phyloP scores from a whole-genome alignment of 2,113 vertebrate species.

The Rhinolophus ferrumequinum region DNA sequence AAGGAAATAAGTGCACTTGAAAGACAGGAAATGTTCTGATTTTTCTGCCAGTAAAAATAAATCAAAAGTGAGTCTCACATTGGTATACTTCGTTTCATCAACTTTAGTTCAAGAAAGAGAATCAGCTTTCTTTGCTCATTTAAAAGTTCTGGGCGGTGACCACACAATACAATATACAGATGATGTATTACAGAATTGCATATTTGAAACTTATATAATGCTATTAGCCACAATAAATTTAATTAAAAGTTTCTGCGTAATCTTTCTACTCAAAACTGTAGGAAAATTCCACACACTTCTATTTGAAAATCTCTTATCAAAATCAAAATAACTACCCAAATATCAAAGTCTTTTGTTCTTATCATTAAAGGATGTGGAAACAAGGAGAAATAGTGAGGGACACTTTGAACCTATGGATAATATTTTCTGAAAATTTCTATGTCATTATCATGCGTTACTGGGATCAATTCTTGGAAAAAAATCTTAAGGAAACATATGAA shows the following conservation, averaged over 20 bases:
- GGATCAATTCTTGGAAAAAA: not conserved
- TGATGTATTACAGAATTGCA: too few species aligned
- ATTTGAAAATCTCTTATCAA: conserved; percentile 31
- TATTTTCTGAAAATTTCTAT: not conserved
- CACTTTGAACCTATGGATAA: not conserved
- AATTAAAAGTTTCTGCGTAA: not conserved
- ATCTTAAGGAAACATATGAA: not conserved
- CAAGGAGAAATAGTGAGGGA: not conserved
- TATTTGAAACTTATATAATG: not conserved
- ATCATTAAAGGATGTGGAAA: not conserved
- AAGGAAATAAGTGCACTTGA: not conserved
- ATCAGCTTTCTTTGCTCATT: not conserved
- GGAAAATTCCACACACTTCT: not conserved
- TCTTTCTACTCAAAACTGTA: not conserved
- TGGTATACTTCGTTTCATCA: not conserved
- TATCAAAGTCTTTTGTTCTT: not conserved
- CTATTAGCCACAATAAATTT: not conserved
- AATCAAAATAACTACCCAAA: not conserved
- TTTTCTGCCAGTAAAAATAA: not conserved
- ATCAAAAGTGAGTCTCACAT: not conserved
- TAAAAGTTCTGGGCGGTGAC: not conserved
- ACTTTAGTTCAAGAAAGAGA: not conserved
- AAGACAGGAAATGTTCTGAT: not conserved
- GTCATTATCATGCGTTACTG: not conserved
- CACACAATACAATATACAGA: not conserved